Evolutionary conservation across 2,113 vertebrate species (phyloP), one percentile per base, ranked within the genome.

Genomic region (Anser cygnoides): DNA sequence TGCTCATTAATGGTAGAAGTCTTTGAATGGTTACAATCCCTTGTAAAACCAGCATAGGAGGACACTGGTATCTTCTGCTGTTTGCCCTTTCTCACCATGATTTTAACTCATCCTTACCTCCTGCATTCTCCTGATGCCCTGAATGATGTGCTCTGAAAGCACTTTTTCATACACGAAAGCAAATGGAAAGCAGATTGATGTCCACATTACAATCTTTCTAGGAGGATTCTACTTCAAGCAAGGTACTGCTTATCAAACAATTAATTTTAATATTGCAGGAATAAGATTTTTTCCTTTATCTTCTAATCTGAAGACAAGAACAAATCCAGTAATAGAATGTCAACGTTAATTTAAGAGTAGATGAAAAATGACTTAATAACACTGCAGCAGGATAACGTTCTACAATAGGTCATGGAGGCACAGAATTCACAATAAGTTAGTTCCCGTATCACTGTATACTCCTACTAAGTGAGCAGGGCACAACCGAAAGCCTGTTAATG

Each of bases 281-380:
- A 23, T 77, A 92, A 93, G 89, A 79, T 62, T 90, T 95, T 96
- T 95, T 25, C 70, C 63, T 92, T 96, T 97, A 97, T 85, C 93
- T 96, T 97, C 96, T 95, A 96, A 96, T 97, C 89, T 94, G 80
- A 67, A 87, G 82, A 98, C 89, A 97, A 96, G 97, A 98, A 97
- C 82, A 98, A 98, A 97, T 90, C 81, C 84, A 96, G 96, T 97
- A 98, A 97, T 71, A 97, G 93, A 97, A 96, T 0, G 2, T 94
- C 98, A 97, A 97, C 25, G 55, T 95, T 98, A 97, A 98, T 98
- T 96, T 98, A 96, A 96, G 77, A 84, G 89, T 81, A 97, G 93
- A 97, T 97, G 97, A 98, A 97, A 98, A 98, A 98, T 95, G 33
- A 93, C 95, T 98, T 97, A 97, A 97, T 98, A 98, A 97, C 61